Percentiles rank a stretch among this genome's conserved stretches.
Evolutionary conservation across 2,797 vertebrate species (phyloP).

Genomic region (Poeciliopsis paucimaculata): DNA sequence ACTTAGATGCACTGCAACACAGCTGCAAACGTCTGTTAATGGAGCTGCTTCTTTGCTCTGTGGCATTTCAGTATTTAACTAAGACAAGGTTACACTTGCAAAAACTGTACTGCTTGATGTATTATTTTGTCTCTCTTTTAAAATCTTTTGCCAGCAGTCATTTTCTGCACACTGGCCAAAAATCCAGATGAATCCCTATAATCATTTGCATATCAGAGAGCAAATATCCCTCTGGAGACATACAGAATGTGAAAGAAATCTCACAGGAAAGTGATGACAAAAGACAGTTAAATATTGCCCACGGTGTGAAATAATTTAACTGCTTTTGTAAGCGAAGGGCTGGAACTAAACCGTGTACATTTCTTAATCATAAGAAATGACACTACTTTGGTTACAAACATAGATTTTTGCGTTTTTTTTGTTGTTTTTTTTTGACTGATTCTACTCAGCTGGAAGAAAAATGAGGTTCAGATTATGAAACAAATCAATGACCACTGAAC

Average conservation of each 20-base stretch:
- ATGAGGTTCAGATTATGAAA: not conserved
- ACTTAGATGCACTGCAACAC: not conserved
- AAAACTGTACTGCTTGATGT: conserved; percentile 11
- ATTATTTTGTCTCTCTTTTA: not conserved
- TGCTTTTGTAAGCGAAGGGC: not conserved
- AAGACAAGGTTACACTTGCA: conserved; percentile 25
- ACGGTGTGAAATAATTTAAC: not conserved
- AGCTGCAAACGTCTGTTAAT: not conserved
- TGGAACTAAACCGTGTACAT: not conserved
- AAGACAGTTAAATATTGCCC: not conserved
- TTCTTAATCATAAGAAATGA: not conserved
- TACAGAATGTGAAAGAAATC: not conserved
- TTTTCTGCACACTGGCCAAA: conserved; percentile 14
- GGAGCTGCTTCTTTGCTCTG: conserved; percentile 18
- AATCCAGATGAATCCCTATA: conserved; percentile 23
- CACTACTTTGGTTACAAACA: not conserved
- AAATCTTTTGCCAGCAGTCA: conserved; percentile 12
- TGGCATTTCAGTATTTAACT: conserved; percentile 59
- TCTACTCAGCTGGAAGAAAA: not conserved
- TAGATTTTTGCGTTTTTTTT: not conserved
- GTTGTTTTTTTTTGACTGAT: not conserved
- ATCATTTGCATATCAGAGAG: conserved; percentile 46
- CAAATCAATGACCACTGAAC: not conserved
- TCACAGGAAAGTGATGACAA: not conserved
- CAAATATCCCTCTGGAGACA: conserved; percentile 30